Percentiles rank a stretch among this genome's conserved stretches.
Conservation (phyloP, 2,888 invertebrate genomes). For the Coecobrya sp. region DNA sequence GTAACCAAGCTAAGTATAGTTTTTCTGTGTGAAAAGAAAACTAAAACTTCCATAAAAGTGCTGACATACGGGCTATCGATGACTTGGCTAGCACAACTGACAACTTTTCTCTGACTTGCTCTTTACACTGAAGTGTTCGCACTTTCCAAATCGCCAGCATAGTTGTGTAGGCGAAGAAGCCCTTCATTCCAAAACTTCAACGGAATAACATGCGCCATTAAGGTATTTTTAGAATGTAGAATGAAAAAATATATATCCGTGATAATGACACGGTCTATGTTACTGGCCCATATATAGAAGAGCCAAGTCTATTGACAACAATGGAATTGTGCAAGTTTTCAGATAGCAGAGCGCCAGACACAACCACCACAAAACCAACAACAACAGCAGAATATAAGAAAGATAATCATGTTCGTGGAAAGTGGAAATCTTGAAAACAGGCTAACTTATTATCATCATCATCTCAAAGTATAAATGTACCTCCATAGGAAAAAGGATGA, state of each 20-base stretch:
- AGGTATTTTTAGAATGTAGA: slow-evolving; percentile 48
- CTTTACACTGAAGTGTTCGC: neutral
- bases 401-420: neutral
- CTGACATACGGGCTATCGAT: slow-evolving; percentile 24
- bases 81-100: slow-evolving; percentile 14
- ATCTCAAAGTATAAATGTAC: no score
- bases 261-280: neutral
- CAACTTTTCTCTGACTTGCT: neutral
- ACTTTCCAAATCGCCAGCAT: neutral
- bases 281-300: neutral
- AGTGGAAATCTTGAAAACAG: neutral
- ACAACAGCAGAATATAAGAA: neutral
- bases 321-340: neutral
- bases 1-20: neutral
- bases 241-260: neutral
- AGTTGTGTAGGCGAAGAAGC: neutral
- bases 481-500: neutral
- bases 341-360: neutral
- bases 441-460: neutral
- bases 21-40: neutral
- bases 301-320: slow-evolving; percentile 7
- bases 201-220: neutral
- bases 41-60: neutral
- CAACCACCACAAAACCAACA: neutral
- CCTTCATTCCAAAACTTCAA: slow-evolving; percentile 19